phyloP scores from a whole-genome alignment of 2,888 invertebrate species.

The Agrotis exclamationis region DNA sequence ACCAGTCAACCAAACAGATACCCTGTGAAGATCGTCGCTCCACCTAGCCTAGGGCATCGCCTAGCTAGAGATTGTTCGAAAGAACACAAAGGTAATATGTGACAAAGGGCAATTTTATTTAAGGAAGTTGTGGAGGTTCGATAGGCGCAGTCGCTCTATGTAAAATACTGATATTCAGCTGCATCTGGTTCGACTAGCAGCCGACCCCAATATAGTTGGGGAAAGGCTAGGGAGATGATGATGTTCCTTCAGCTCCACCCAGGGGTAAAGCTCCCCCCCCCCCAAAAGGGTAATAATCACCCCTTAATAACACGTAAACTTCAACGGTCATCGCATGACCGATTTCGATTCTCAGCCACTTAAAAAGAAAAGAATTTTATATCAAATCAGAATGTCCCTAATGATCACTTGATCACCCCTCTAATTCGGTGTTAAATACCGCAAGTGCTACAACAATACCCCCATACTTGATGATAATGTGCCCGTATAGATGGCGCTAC shows the following conservation, averaged over 20 bases:
- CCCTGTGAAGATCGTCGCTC: too few relatives aligned
- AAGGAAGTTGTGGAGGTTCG: too few relatives aligned
- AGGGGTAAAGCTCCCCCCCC: too few relatives aligned
- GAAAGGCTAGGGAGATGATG: too few relatives aligned
- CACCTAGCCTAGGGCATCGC: neutral
- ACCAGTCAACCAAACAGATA: neutral
- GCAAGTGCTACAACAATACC: conserved; percentile 56
- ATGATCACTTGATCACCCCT: conserved; percentile 53
- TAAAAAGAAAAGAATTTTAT: conserved; percentile 3
- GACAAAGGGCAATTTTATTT: too few relatives aligned
- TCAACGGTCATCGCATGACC: neutral
- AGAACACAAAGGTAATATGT: too few relatives aligned
- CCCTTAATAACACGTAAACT: neutral
- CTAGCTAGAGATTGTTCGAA: neutral
- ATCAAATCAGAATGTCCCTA: conserved; percentile 33
- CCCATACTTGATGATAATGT: conserved; percentile 68
- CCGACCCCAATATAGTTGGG: too few relatives aligned
- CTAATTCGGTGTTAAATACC: conserved; percentile 47
- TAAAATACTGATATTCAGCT: too few relatives aligned
- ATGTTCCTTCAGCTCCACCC: too few relatives aligned
- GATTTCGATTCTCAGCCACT: neutral
- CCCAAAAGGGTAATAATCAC: too few relatives aligned
- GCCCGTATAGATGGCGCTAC: conserved; percentile 72
- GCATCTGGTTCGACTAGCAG: too few relatives aligned
- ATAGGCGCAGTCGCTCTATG: too few relatives aligned